A percentile compares a stretch with the other conserved stretches of the same genome.
phyloP scores from a whole-genome alignment of 2,113 vertebrate genomes.

The Pygoscelis antarcticus region DNA sequence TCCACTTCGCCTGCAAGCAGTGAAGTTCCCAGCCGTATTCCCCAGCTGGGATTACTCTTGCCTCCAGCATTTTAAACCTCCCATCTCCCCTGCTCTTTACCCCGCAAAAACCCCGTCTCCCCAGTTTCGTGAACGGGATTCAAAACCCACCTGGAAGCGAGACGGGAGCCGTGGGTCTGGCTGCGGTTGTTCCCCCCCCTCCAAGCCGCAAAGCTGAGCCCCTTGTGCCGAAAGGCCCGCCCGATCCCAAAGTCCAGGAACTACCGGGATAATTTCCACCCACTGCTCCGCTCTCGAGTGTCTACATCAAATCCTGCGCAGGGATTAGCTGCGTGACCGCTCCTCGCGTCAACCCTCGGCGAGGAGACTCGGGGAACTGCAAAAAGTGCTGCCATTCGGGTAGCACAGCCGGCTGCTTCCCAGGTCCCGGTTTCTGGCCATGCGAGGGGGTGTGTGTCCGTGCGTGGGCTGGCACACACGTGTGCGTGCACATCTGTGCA shows the following conservation, averaged over 20 bases:
- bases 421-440: accelerated
- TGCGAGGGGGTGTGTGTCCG: accelerated
- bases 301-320: accelerated
- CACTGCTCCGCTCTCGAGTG: not conserved
- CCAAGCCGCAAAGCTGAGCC: not conserved
- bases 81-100: not conserved
- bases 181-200: accelerated
- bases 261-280: not conserved
- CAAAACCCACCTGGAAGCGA: not conserved
- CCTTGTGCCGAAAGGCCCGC: not conserved
- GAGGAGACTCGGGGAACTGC: not conserved
- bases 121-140: not conserved
- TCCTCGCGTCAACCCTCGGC: not conserved
- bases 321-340: not conserved
- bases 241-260: not conserved
- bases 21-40: not conserved
- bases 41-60: not conserved
- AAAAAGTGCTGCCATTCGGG: not conserved
- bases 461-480: not conserved
- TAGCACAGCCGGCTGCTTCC: no score
- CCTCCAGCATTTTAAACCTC: not conserved
- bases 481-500: not conserved
- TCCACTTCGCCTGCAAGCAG: not conserved
- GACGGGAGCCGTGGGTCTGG: accelerated
- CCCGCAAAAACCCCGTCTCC: not conserved